phyloP scores from a whole-genome alignment of 2,113 vertebrate genomes.

The Tragulus kanchil region DNA sequence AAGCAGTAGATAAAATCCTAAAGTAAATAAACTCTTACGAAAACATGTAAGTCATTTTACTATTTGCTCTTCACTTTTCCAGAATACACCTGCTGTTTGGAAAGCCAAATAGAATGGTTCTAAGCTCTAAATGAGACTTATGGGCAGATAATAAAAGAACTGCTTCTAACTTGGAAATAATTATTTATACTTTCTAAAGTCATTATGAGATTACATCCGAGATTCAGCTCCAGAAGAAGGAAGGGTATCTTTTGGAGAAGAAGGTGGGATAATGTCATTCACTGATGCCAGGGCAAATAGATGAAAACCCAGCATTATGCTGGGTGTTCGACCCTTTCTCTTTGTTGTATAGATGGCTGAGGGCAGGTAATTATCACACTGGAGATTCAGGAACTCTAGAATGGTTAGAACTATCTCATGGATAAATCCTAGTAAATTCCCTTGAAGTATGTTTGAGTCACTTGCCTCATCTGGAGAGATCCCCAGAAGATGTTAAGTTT shows the following conservation, averaged over 20 bases:
- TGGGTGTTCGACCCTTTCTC: neutral
- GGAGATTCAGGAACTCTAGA: neutral
- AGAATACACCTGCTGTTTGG: conserved; percentile 64
- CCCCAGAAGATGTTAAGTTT: neutral
- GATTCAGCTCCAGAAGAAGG: neutral
- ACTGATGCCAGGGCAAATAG: neutral
- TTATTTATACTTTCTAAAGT: neutral
- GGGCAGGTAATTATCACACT: neutral
- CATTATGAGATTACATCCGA: neutral
- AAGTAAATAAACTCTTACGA: conserved; percentile 78
- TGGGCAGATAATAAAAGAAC: neutral
- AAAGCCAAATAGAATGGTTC: neutral
- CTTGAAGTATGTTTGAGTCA: neutral
- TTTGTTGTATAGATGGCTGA: neutral
- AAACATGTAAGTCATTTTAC: conserved; percentile 65
- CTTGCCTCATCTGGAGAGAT: neutral
- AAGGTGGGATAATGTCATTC: neutral
- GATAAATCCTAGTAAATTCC: neutral
- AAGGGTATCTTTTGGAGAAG: neutral
- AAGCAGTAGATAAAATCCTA: conserved; percentile 80
- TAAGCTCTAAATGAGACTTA: neutral
- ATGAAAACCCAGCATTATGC: neutral
- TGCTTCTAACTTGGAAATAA: neutral
- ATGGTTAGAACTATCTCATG: neutral
- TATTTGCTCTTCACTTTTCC: conserved; percentile 59